These are phyloP conservation scores for Rhinogobio ventralis DNA, from an alignment of 2,797 vertebrate genomes.

Conservation along the genomic window DNA sequence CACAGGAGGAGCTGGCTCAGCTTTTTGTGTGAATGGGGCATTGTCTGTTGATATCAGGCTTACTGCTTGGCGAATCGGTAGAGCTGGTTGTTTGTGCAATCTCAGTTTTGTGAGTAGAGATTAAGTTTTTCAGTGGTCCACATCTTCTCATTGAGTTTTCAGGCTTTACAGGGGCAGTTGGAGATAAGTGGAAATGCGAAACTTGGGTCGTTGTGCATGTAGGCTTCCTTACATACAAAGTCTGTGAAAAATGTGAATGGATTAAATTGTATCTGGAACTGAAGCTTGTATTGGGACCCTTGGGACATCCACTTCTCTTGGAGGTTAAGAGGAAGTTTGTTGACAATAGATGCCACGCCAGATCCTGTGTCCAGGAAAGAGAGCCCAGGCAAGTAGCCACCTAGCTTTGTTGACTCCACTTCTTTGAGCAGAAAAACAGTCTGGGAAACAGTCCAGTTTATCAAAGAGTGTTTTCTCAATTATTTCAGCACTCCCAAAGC, in stretches of 20 bases:
- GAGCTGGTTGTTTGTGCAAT: neutral
- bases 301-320: neutral
- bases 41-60: neutral
- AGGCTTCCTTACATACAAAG: neutral
- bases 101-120: neutral
- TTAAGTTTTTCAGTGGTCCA: neutral
- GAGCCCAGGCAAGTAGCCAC: neutral
- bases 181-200: neutral
- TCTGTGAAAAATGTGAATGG: neutral
- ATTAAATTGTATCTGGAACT: neutral
- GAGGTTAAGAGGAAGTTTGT: neutral
- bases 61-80: neutral
- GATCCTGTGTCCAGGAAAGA: neutral
- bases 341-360: neutral
- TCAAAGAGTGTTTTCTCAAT: neutral
- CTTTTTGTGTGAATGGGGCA: neutral
- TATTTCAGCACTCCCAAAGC: neutral
- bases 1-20: neutral
- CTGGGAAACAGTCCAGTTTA: neutral
- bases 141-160: neutral
- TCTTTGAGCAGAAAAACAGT: neutral
- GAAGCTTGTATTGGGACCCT: neutral
- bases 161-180: neutral
- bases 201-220: neutral
- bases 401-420: neutral